A percentile compares a stretch with the other conserved stretches of the same genome.
Conservation (phyloP, 2,888 invertebrate genomes). For the Callyntrura guangdongensis region DNA sequence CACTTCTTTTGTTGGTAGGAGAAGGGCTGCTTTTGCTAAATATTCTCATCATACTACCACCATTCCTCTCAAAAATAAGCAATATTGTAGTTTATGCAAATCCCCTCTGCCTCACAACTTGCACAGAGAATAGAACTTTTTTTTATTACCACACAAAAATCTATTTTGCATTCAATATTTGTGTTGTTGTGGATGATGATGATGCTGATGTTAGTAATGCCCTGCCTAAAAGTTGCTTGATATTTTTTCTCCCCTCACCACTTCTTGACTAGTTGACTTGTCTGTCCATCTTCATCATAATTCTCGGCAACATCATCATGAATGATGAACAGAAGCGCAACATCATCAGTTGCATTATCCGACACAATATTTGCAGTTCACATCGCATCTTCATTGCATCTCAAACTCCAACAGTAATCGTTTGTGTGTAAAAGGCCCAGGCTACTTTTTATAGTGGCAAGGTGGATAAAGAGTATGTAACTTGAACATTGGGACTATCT, state of each 20-base stretch:
- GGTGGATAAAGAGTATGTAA: slow-evolving; percentile 1
- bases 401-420: neutral
- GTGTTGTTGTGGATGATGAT: neutral
- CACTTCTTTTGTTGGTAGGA: slow-evolving; percentile 4
- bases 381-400: slow-evolving; percentile 29
- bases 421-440: slow-evolving; percentile 1
- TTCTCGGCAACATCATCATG: neutral
- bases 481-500: neutral
- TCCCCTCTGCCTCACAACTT: neutral
- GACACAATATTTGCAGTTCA: slow-evolving; percentile 43
- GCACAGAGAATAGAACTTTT: neutral
- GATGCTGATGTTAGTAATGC: neutral
- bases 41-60: neutral
- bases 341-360: slow-evolving; percentile 9
- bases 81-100: neutral
- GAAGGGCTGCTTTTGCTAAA: slow-evolving; percentile 10
- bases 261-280: neutral
- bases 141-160: neutral
- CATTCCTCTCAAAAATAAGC: neutral
- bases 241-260: slow-evolving; percentile 6
- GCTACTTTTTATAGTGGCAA: slow-evolving; percentile 21
- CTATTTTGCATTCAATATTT: slow-evolving; percentile 4
- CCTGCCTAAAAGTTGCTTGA: slow-evolving; percentile 45
- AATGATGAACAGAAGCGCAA: slow-evolving; percentile 26
- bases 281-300: slow-evolving; percentile 52